Conservation (phyloP, 1,140 invertebrate species). For the Ceratitis capitata region DNA sequence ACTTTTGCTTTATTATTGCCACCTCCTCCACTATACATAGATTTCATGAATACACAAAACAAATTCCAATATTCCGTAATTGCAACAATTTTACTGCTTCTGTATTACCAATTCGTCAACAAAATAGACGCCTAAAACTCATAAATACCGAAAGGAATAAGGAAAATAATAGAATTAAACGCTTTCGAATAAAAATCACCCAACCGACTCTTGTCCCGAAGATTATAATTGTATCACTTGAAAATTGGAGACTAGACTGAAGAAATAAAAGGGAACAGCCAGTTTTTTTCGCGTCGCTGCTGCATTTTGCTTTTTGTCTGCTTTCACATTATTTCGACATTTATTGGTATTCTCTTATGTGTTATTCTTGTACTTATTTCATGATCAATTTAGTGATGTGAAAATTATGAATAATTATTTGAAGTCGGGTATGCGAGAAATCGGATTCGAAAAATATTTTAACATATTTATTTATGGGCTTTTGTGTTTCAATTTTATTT, state of each 20-base stretch:
- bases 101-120: neutral
- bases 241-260: neutral
- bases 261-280: neutral
- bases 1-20: neutral
- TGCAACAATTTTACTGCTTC: slow-evolving; percentile 30
- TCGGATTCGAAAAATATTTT: neutral
- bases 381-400: neutral
- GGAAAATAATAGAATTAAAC: neutral
- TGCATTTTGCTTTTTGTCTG: neutral
- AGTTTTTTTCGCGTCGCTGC: neutral
- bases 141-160: neutral
- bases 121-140: neutral
- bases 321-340: neutral
- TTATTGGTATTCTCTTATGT: slow-evolving; percentile 9
- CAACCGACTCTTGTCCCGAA: neutral
- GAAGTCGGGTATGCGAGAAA: neutral
- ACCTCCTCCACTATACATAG: neutral
- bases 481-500: too few relatives aligned
- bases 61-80: slow-evolving; percentile 43
- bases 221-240: neutral
- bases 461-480: neutral
- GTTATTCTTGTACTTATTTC: neutral
- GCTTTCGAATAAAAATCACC: neutral
- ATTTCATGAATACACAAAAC: neutral
- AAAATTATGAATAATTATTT: neutral